phyloP scores from a whole-genome alignment of 2,113 vertebrate species.

The Brienomyrus longianalis region DNA sequence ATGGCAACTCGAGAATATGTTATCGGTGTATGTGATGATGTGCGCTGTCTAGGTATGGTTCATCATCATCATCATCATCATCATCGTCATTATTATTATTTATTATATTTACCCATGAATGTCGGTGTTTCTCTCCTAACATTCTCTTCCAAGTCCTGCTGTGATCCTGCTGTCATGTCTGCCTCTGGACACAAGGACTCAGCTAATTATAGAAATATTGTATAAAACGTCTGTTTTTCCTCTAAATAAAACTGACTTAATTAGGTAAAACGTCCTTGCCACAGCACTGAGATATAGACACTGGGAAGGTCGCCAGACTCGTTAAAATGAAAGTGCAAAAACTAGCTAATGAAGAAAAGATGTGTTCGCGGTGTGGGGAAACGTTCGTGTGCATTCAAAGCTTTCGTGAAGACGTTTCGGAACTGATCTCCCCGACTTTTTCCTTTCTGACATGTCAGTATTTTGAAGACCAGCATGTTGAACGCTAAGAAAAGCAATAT shows the following conservation, averaged over 20 bases:
- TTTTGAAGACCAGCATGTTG: neutral
- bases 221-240: slow-evolving; percentile 1
- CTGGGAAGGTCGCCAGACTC: slow-evolving; percentile 6
- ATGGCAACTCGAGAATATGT: neutral
- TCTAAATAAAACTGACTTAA: neutral
- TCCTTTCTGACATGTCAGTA: neutral
- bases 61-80: too few relatives aligned
- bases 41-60: neutral
- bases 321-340: slow-evolving; percentile 21
- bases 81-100: neutral
- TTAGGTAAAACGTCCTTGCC: slow-evolving; percentile 3
- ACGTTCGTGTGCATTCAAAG: neutral
- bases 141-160: neutral
- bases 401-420: neutral
- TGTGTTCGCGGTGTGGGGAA: neutral
- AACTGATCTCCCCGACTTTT: neutral
- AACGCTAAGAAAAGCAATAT: neutral
- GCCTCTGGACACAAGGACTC: slow-evolving; percentile 1
- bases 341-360: slow-evolving; percentile 18
- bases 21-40: neutral
- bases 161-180: neutral
- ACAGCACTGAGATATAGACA: slow-evolving; percentile 5
- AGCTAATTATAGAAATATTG: slow-evolving; percentile 13
- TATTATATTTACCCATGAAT: neutral
- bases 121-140: neutral